Conservation (phyloP, 2,888 invertebrate genomes). For the Luffia ferchaultella region DNA sequence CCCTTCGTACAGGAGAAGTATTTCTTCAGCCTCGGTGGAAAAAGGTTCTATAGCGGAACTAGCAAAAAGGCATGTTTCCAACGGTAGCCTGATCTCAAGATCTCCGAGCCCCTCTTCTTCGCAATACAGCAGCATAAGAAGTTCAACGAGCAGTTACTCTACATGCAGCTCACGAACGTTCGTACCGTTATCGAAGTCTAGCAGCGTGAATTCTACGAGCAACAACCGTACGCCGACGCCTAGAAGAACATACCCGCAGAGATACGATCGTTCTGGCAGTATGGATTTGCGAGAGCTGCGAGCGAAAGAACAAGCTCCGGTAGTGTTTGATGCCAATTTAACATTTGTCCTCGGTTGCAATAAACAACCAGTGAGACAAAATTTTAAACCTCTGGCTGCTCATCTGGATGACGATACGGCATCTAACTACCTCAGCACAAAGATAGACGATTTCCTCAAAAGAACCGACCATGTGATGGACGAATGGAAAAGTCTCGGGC, state of each 20-base stretch:
- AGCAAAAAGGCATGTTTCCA: conserved; percentile 45
- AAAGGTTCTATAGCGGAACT: conserved; percentile 58
- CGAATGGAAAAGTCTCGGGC: conserved; percentile 81
- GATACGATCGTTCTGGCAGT: conserved; percentile 45
- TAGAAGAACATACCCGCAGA: conserved; percentile 75
- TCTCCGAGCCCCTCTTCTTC: conserved; percentile 65
- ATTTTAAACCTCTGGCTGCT: conserved; percentile 76
- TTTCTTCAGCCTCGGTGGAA: conserved; percentile 45
- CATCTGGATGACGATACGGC: conserved; percentile 79
- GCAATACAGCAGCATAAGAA: conserved; percentile 38
- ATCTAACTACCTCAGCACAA: conserved; percentile 76
- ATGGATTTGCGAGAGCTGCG: conserved; percentile 67
- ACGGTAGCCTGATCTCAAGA: conserved; percentile 44
- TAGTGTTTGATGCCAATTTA: conserved; percentile 83
- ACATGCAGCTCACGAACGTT: conserved; percentile 54
- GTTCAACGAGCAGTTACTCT: conserved; percentile 51
- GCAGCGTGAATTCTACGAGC: conserved; percentile 45
- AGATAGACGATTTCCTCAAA: conserved; percentile 81
- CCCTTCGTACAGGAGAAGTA: conserved; percentile 45
- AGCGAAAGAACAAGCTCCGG: conserved; percentile 76
- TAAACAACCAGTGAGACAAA: conserved; percentile 73
- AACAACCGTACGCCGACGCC: conserved; percentile 63
- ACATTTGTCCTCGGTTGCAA: conserved; percentile 81
- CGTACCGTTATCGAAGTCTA: conserved; percentile 46
- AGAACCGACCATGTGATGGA: conserved; percentile 90